A percentile compares a stretch with the other conserved stretches of the same genome.
Conservation (phyloP, 1,140 invertebrate genomes). For the Ericerus pela region DNA sequence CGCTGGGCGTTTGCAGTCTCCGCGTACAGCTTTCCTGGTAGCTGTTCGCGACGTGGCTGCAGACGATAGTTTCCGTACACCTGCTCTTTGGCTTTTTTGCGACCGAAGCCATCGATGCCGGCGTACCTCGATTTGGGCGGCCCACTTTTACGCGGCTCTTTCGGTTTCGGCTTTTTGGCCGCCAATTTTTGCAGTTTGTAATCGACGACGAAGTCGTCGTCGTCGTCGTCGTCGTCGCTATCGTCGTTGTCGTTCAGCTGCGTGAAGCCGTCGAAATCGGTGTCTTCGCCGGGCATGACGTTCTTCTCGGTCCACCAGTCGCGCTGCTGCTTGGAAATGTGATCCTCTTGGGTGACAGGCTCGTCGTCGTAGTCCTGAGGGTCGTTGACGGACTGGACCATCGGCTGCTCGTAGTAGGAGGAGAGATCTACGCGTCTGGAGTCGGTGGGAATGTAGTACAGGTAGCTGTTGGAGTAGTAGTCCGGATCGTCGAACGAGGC, state of each 20-base stretch:
- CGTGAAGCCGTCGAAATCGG: neutral
- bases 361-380: slow-evolving; percentile 3
- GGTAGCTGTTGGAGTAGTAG: neutral
- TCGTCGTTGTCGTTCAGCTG: neutral
- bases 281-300: neutral
- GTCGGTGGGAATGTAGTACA: slow-evolving; percentile 1
- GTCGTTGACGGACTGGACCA: neutral
- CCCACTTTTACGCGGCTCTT: neutral
- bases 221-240: too few species aligned
- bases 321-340: neutral
- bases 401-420: neutral
- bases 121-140: neutral
- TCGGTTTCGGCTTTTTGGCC: neutral
- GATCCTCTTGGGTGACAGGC: neutral
- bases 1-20: too few species aligned
- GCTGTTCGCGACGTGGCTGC: neutral
- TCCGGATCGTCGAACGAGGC: neutral
- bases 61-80: neutral
- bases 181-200: too few species aligned
- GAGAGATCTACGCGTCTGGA: too few species aligned
- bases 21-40: too few species aligned
- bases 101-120: neutral
- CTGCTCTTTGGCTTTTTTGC: slow-evolving; percentile 2
- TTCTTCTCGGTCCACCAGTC: neutral
- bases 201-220: too few species aligned